Evolutionary conservation across 2,113 vertebrate species (phyloP), one percentile per base, ranked within the genome.

Genomic region (Tapirus terrestris): DNA sequence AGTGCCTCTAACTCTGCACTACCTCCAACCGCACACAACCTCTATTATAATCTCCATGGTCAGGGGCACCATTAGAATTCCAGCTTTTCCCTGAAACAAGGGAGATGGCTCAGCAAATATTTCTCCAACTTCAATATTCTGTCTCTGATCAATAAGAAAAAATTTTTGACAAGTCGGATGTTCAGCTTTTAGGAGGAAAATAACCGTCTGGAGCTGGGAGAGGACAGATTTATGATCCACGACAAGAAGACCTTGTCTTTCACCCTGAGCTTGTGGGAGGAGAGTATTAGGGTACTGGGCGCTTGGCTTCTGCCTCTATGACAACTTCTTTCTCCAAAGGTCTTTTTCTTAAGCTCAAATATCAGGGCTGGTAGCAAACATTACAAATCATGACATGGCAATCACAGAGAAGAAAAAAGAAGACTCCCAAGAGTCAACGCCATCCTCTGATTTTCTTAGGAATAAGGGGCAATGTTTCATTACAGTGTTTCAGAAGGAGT

Each of bases 151-250:
- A 94, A 63, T 56, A 65, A 51, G 58, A 63, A 56, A 77, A 18
- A 6, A 25, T n/a, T 92, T 89, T 63, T 75, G 87, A 75, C 75
- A 77, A 70, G 58, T 58, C 23, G 10, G 72, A 77, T 73, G 31
- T 76, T 96, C 70, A 31, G 45, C 29, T 90, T 97, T 95, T 51
- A 76, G 96, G 58, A 92, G 36, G 58, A 20, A 88, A 80, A 75
- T 61, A 11, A 82, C 53, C 18, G 94, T 72, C 60, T 27, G 53
- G 88, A 83, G 61, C 27, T 33, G 72, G 14, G 53, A 81, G 85
- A 79, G 63, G 86, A 73, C 85, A 39, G 68, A 43, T 86, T 58
- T 80, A 16, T 27, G 36, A 31, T 6, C 48, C 11, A 16, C 0
- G 51, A 58, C 27, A 18, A 73, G 84, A 48, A 51, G 53, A n/a